phyloP scores from a whole-genome alignment of 2,797 vertebrate species.

The Phalanger gymnotis region DNA sequence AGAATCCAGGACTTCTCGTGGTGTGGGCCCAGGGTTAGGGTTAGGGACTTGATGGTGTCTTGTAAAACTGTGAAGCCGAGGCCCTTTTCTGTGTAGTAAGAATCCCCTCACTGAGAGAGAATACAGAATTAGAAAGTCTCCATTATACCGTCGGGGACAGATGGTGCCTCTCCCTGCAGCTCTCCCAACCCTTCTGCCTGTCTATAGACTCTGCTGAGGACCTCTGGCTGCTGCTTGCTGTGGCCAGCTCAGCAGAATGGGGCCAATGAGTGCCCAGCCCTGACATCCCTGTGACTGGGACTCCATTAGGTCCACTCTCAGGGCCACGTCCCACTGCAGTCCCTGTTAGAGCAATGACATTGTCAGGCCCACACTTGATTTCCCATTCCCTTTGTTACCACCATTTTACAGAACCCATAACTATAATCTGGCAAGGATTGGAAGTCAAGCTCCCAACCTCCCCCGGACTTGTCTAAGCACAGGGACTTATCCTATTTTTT shows the following conservation, averaged over 20 bases:
- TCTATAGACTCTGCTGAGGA: no score
- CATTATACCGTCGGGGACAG: neutral
- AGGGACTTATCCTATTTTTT: neutral
- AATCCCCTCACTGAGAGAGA: neutral
- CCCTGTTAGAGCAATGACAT: neutral
- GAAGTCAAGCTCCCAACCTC: neutral
- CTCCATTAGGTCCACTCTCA: neutral
- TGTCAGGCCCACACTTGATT: neutral
- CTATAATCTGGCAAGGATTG: neutral
- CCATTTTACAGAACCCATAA: neutral
- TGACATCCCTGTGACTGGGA: neutral
- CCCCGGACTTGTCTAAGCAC: neutral
- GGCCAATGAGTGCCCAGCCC: no score
- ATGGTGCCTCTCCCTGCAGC: neutral
- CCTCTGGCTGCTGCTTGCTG: neutral
- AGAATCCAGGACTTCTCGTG: neutral
- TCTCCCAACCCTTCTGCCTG: neutral
- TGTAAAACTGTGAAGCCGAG: neutral
- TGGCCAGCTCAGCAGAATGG: neutral
- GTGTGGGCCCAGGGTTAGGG: neutral
- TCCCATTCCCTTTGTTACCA: neutral
- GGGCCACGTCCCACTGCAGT: neutral
- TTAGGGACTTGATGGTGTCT: neutral
- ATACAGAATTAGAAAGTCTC: neutral
- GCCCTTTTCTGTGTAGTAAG: neutral